phyloP scores from a whole-genome alignment of 2,888 invertebrate genomes.

The Ennomos fuscantarius region DNA sequence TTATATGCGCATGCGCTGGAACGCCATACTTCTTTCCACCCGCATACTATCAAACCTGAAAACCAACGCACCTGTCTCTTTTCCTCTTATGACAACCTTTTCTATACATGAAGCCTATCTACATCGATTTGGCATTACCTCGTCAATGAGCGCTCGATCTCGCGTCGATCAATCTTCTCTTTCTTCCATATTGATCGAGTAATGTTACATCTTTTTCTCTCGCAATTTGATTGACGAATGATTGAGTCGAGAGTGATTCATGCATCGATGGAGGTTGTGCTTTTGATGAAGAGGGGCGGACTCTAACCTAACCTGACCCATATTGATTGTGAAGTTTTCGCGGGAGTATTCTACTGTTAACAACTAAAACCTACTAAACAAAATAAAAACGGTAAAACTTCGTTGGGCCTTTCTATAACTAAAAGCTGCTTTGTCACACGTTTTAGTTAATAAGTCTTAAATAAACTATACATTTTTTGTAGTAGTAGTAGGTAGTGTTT shows the following conservation, averaged over 20 bases:
- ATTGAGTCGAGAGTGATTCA: slow-evolving; percentile 62
- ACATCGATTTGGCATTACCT: slow-evolving; percentile 65
- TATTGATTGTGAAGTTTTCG: slow-evolving; percentile 1
- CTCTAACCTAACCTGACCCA: slow-evolving; percentile 42
- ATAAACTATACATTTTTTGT: no score
- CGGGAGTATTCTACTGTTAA: no score
- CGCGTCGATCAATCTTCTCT: slow-evolving; percentile 59
- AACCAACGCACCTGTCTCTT: slow-evolving; percentile 61
- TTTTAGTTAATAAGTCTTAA: no score
- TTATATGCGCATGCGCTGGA: slow-evolving; percentile 55
- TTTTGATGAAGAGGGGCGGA: slow-evolving; percentile 53
- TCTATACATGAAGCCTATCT: slow-evolving; percentile 39
- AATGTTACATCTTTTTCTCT: slow-evolving; percentile 67
- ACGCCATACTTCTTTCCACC: slow-evolving; percentile 61
- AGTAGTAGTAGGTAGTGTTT: no score
- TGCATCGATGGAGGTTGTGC: slow-evolving; percentile 68
- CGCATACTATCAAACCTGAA: slow-evolving; percentile 54
- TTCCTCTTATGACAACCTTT: slow-evolving; percentile 51
- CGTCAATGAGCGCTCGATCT: slow-evolving; percentile 64
- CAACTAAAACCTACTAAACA: no score
- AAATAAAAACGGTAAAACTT: no score
- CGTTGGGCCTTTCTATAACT: no score
- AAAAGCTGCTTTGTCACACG: no score
- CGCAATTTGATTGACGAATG: slow-evolving; percentile 75
- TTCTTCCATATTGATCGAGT: slow-evolving; percentile 53